Percentiles rank a stretch among this genome's conserved stretches.
Conservation (phyloP, 2,888 invertebrate species). For the Parascotia fuliginaria region DNA sequence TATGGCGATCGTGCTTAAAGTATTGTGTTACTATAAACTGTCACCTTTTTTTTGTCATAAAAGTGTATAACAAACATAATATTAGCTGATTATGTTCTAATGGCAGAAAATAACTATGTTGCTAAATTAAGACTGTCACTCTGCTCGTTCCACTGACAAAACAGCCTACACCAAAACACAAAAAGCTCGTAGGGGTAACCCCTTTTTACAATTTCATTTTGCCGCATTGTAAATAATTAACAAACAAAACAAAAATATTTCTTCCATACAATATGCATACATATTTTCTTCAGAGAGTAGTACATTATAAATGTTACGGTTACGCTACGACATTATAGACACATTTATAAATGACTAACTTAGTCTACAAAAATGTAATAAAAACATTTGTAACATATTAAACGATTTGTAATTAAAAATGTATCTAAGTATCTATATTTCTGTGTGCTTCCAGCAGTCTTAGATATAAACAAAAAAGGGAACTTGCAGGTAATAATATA, state of each 20-base stretch:
- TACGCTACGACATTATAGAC: conserved; percentile 8
- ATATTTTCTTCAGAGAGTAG: conserved; percentile 1
- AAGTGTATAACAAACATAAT: no score
- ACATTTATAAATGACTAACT: conserved; percentile 5
- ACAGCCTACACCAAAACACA: no score
- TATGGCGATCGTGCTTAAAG: no score
- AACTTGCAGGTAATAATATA: conserved; percentile 46
- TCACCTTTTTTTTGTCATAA: no score
- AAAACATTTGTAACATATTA: conserved; percentile 32
- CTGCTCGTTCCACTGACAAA: no score
- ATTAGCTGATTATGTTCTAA: no score
- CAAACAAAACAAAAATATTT: background rate
- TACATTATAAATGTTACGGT: conserved; percentile 1
- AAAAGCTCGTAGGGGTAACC: no score
- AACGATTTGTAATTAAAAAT: conserved; percentile 29
- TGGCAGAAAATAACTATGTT: no score
- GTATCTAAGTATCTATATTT: conserved; percentile 64
- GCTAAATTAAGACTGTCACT: no score
- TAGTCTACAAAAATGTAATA: conserved; percentile 4
- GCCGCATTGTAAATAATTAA: conserved; percentile 1
- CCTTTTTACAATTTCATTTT: no score
- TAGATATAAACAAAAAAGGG: background rate
- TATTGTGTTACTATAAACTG: no score
- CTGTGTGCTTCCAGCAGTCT: conserved; percentile 80
- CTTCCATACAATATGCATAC: no score